Evolutionary conservation across 2,888 invertebrate genomes (phyloP), one percentile per base, ranked within the genome.

Genomic region (Neoitamus cyanurus): DNA sequence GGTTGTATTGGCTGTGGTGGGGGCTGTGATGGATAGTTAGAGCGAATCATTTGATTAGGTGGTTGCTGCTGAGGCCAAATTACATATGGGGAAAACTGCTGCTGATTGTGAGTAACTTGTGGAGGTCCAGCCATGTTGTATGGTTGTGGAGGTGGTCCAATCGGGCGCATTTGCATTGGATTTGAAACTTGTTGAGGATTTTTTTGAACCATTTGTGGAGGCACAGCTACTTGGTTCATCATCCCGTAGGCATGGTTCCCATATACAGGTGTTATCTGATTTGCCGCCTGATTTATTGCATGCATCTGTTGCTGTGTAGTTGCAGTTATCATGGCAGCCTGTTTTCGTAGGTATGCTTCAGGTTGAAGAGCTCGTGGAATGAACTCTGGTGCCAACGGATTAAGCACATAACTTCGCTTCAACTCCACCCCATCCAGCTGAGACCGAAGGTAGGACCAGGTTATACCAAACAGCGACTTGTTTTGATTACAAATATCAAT

Each of bases 371-470:
- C 92, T 42, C 95, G 92, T 0, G 96, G 96, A 48, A 96, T 93
- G 90, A 96, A 96, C 89, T 96, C 96, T 0, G 95, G 94, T 0
- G 97, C 97, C 78, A 96, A 90, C 0, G 97, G 97, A 91, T 97
- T 97, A n/a, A 97, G 91, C 3, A 94, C 94, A 89, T 95, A 96
- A 2, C 94, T 94, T 86, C 95, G 94, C 88, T 95, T 94, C 87
- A 96, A 91, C 89, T 96, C 96, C 1, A 95, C 94, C 7, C 95
- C 95, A 88, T 95, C 94, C 80, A 96, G 91, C 88, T 95, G 94
- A 68, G 93, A 93, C 83, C 94, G 92, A 68, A 96, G 90, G 86
- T 94, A 93, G 1, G 93, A 92, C 94, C 94, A 95, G 0, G 95
- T 94, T 86, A 95, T 94, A 4, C 96, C 96, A 89, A 94, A 94